Base-by-base conservation (phyloP, 2,888 invertebrate species). In the Lepidochrysops patricia region DNA sequence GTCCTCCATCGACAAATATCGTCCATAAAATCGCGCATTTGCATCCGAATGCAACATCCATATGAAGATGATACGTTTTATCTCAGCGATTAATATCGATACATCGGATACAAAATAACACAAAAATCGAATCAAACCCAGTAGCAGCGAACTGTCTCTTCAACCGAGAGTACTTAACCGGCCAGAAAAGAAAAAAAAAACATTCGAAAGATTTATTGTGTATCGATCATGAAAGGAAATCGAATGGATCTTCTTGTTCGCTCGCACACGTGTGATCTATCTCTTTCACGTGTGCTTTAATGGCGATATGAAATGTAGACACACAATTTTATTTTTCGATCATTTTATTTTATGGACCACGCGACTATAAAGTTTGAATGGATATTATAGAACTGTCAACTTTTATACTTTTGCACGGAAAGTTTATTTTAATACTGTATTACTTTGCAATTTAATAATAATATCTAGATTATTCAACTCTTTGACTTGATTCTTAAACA, bases 221-320 rank as follows among this genome's bases (percentile, higher is more conserved):
- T 79, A 83, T 82, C 81, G 82, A 84, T 83, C 82, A 77, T 70
- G 73, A 73, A 73, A 80, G 74, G 78, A 76, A 79, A 82, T 82
- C 80, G 77, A 78, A 76, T 75, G 73, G 68, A 25, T 67, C 72
- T 32, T 77, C 73, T 65, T 19, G n/a, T 5, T 59, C 72, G 57
- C 49, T 74, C 68, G 4, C 63, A 56, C 75, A 9, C 58, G 15
- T 13, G 54, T n/a, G 12, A 0, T 0, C 19, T 23, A 12, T 54
- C 54, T 54, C 54, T 19, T 19, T 54, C 54, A 19, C 4, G 74
- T 43, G 23, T 19, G 19, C 4, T 19, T 75, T 74, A 74, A 75
- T n/a, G 26, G 26, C n/a, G 25, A 32, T 29, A 29, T 71, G 71
- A 68, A 67, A 74, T 69, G 68, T 67, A 66, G 68, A 66, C 71